These are phyloP conservation scores for Chiloscyllium punctatum DNA, from an alignment of 2,797 vertebrate species.

Conservation along the genomic window DNA sequence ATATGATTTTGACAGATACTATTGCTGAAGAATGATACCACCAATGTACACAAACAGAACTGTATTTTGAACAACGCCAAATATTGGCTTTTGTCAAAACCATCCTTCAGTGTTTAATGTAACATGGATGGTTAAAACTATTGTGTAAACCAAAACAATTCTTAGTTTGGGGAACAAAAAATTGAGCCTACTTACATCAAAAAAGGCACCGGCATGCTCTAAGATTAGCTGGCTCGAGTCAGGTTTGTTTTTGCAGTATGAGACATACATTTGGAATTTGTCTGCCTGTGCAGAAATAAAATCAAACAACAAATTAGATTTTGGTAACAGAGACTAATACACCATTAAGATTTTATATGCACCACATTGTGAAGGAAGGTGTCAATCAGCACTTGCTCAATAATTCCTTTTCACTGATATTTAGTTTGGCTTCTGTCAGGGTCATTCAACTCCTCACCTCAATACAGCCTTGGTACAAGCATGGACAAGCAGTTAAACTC, in stretches of 20 bases:
- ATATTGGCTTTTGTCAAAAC: not conserved
- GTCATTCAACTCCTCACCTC: too few species aligned
- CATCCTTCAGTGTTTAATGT: not conserved
- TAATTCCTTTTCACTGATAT: too few species aligned
- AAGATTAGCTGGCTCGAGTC: slow-evolving; percentile 95
- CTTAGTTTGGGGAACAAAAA: slow-evolving; percentile 33
- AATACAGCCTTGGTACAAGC: too few species aligned
- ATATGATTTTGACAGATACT: not conserved
- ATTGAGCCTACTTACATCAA: slow-evolving; percentile 75
- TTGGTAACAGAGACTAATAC: not conserved
- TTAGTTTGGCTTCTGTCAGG: too few species aligned
- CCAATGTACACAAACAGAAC: not conserved
- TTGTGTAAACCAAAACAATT: not conserved
- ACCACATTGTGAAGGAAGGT: not conserved
- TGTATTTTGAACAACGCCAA: not conserved
- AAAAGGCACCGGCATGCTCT: slow-evolving; percentile 91
- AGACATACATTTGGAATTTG: slow-evolving; percentile 97
- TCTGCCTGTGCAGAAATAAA: slow-evolving; percentile 72
- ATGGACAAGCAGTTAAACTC: too few species aligned
- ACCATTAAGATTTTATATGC: not conserved
- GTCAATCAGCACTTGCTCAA: too few species aligned
- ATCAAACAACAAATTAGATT: slow-evolving; percentile 14
- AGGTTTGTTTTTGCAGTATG: slow-evolving; percentile 98
- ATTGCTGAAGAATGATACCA: not conserved
- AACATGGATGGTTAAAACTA: not conserved